Base-by-base conservation (phyloP, 2,888 invertebrate genomes). In the Phoronis australis region DNA sequence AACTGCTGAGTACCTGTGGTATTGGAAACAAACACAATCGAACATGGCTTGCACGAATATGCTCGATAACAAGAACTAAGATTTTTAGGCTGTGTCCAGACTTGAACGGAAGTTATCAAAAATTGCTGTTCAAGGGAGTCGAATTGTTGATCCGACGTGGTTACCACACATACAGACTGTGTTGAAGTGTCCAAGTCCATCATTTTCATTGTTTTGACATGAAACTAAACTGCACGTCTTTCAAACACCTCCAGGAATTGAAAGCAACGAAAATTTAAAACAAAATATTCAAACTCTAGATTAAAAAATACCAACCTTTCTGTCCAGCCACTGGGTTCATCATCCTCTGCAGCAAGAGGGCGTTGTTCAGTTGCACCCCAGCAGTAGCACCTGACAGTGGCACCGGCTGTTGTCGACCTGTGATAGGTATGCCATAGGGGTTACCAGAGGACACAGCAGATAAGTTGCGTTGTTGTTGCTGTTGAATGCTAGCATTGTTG, bases 301-400 rank as follows among this genome's bases (percentile, higher is more conserved):
- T n/a, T n/a, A n/a, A n/a, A n/a, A n/a, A n/a, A n/a, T 24, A 15
- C 3, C 15, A 43, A 9, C n/a, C 6, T 22, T 18, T 31, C 27
- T 15, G 42, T 42, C 48, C 35, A 4, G 37, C 42, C 6, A 42
- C 48, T 22, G 48, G 42, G 25, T 24, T 42, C 9, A 65, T 59
- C 56, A 66, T 59, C 55, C 64, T 65, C 47, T 69, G 68, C 52
- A 66, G 55, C 38, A 65, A 47, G 37, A 66, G 50, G 12, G 60
- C 59, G 45, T 61, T 66, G 25, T 42, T 21, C 6, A 20, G 31
- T 4, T 35, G 35, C 21, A 49, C 52, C 9, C 47, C 48, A 31
- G 50, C 47, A 40, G 53, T 49, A 15, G 54, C 26, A 12, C 44
- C 27, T 6, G 48, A 59, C 5, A 56, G 52, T 18, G 52, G 50